A percentile compares a stretch with the other conserved stretches of the same genome.
phyloP scores from a whole-genome alignment of 2,797 vertebrate genomes.

The Lagocephalus sceleratus region DNA sequence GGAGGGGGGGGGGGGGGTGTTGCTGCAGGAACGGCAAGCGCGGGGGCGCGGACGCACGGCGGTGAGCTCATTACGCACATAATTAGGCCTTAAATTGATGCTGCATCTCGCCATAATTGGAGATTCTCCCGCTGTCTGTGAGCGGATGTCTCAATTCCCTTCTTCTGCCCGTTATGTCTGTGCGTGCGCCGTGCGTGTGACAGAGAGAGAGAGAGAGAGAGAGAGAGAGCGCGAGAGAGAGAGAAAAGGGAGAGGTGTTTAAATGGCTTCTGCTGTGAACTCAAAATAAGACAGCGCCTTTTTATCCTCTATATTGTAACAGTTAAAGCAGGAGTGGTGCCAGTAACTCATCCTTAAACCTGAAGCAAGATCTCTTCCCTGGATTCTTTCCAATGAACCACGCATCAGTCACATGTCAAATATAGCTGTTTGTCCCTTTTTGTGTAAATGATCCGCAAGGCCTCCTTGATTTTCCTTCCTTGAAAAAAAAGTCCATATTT shows the following conservation, averaged over 20 bases:
- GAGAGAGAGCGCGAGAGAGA: not conserved
- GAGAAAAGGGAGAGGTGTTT: conserved; percentile 5
- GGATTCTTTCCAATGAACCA: too few relatives aligned
- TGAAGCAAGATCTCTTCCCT: too few relatives aligned
- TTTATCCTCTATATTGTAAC: conserved; percentile 13
- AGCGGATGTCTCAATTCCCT: conserved; percentile 74
- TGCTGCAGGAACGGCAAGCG: conserved; percentile 81
- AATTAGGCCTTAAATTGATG: conserved; percentile 98
- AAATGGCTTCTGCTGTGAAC: conserved; percentile 29
- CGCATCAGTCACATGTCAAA: too few relatives aligned
- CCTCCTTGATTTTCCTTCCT: too few relatives aligned
- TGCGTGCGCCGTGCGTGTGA: conserved; percentile 37
- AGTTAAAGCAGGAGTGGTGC: too few relatives aligned
- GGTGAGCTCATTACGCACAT: conserved; percentile 93
- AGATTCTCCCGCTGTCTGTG: conserved; percentile 88
- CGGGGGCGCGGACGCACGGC: conserved; percentile 90
- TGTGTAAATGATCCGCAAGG: too few relatives aligned
- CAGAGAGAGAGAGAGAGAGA: not conserved
- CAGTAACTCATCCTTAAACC: too few relatives aligned
- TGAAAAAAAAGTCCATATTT: too few relatives aligned
- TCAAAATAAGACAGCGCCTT: conserved; percentile 6
- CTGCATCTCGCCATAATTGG: conserved; percentile 94
- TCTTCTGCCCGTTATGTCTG: conserved; percentile 1
- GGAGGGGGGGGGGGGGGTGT: conserved; percentile 2
- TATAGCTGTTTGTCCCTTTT: too few relatives aligned